Evolutionary conservation across 2,113 vertebrate species (phyloP).

Genomic region (Tragelaphus scriptus): DNA sequence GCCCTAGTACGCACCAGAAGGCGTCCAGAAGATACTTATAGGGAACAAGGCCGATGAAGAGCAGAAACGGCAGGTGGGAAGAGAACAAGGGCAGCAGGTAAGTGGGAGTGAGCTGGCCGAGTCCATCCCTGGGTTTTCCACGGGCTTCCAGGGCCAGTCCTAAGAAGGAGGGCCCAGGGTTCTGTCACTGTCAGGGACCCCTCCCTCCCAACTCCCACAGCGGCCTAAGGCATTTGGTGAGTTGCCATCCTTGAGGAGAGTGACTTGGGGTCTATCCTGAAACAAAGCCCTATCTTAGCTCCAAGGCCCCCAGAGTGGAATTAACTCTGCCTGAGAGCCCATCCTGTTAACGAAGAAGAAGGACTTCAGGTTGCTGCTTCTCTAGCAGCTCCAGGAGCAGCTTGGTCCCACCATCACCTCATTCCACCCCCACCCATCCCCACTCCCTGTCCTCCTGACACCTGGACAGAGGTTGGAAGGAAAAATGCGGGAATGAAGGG

Average conservation of each 20-base stretch:
- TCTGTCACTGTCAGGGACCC: rapidly evolving
- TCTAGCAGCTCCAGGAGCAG: not conserved
- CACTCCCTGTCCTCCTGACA: not conserved
- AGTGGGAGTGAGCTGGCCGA: not conserved
- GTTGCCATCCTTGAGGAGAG: not conserved
- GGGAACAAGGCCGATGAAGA: constrained; percentile 96
- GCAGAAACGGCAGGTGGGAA: constrained; percentile 95
- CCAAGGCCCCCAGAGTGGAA: not conserved
- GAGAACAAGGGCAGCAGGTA: constrained; percentile 94
- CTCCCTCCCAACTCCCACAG: not conserved
- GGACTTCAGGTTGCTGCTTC: not conserved
- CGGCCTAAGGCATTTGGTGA: not conserved
- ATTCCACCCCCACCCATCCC: no score
- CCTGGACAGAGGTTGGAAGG: not conserved
- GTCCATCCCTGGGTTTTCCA: not conserved
- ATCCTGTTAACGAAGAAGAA: not conserved
- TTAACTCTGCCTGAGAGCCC: not conserved
- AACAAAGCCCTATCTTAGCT: not conserved
- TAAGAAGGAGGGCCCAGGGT: not conserved
- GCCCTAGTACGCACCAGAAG: constrained; percentile 91
- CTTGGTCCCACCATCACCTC: not conserved
- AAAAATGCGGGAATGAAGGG: not conserved
- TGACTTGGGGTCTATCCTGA: not conserved
- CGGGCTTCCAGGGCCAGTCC: not conserved
- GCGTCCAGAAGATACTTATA: constrained; percentile 95